These are phyloP conservation scores for Crossocerus cetratus DNA, from an alignment of 2,888 invertebrate species.

Conservation along the genomic window DNA sequence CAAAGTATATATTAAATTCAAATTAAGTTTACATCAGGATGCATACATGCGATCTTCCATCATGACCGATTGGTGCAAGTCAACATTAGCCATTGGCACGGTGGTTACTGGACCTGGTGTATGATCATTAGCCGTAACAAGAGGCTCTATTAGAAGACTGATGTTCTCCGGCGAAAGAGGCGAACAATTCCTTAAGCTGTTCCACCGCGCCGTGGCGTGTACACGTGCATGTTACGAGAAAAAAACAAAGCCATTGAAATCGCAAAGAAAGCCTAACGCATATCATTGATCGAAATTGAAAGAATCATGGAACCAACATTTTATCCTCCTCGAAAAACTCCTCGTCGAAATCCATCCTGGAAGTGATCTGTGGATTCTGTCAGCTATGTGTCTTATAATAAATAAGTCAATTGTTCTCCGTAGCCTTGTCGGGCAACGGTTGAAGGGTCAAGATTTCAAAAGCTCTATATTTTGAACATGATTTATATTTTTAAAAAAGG, in stretches of 20 bases:
- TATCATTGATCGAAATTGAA: conserved; percentile 29
- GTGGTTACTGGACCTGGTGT: conserved; percentile 52
- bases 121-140: conserved; percentile 42
- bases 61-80: conserved; percentile 63
- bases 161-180: conserved; percentile 21
- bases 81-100: conserved; percentile 61
- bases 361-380: conserved; percentile 14
- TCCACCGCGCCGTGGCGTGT: conserved; percentile 60
- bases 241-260: conserved; percentile 64
- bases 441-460: no score
- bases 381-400: conserved; percentile 31
- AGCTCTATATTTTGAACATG: no score
- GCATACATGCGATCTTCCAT: conserved; percentile 78
- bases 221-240: conserved; percentile 70
- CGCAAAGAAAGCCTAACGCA: conserved; percentile 45
- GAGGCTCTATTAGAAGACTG: conserved; percentile 35
- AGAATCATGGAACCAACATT: conserved; percentile 70
- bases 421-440: no score
- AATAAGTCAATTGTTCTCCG: background rate
- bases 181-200: conserved; percentile 59
- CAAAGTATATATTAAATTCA: conserved; percentile 14
- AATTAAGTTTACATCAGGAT: conserved; percentile 51
- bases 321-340: conserved; percentile 76
- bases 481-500: no score
- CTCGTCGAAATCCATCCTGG: conserved; percentile 72